phyloP scores from a whole-genome alignment of 2,797 vertebrate genomes.

The Dicrostonyx torquatus region DNA sequence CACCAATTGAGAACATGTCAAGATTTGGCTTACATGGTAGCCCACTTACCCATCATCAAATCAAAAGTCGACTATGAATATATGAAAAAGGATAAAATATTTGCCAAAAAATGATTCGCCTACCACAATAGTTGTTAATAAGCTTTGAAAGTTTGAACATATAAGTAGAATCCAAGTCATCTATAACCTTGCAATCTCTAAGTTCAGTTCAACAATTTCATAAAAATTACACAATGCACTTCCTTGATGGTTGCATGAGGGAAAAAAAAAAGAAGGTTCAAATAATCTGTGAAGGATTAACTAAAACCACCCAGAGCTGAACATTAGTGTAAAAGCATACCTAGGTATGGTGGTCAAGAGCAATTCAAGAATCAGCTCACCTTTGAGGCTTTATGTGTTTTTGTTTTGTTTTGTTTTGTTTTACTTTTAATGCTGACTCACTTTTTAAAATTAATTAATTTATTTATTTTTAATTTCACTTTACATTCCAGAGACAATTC shows the following conservation, averaged over 20 bases:
- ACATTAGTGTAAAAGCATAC: background rate
- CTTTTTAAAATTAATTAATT: no score
- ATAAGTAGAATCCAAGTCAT: background rate
- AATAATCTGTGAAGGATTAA: background rate
- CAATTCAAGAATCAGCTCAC: background rate
- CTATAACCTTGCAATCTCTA: background rate
- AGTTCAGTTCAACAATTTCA: background rate
- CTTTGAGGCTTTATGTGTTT: background rate
- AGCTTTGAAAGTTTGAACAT: background rate
- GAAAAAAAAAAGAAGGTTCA: background rate
- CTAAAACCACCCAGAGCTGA: background rate
- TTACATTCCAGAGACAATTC: no score
- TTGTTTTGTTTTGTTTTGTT: no score
- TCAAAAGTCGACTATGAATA: background rate
- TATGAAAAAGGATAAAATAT: background rate
- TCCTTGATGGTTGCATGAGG: slow-evolving; percentile 3
- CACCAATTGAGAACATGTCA: background rate
- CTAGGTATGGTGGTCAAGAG: background rate
- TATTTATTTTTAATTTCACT: no score
- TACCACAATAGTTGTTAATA: background rate
- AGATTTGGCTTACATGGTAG: background rate
- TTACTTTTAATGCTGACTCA: no score
- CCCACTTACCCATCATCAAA: background rate
- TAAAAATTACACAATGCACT: background rate
- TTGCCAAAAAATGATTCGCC: slow-evolving; percentile 20